A percentile compares a stretch with the other conserved stretches of the same genome.
Conservation (phyloP, 23 tunicate genomes). For the Pegea sp. region DNA sequence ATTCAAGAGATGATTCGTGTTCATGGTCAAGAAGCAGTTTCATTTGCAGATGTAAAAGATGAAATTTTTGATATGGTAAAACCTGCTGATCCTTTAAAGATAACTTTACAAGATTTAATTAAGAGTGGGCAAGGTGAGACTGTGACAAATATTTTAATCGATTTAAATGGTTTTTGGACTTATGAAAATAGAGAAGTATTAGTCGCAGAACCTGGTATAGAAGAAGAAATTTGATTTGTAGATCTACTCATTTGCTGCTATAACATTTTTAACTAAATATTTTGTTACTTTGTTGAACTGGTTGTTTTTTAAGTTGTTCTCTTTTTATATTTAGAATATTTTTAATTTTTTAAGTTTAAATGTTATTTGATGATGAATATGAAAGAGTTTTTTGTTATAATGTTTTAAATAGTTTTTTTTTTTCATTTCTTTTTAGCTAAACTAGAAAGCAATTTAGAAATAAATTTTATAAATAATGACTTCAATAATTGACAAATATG, state of each 20-base stretch:
- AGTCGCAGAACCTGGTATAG: slow-evolving; percentile 61
- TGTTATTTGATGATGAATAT: too few species aligned
- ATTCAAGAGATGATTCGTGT: slow-evolving; percentile 78
- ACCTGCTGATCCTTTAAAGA: slow-evolving; percentile 76
- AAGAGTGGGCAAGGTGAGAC: slow-evolving; percentile 97
- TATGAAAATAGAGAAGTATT: slow-evolving; percentile 93
- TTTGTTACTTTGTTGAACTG: too few species aligned
- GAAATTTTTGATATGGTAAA: slow-evolving; percentile 99
- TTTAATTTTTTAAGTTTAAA: too few species aligned
- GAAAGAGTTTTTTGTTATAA: too few species aligned
- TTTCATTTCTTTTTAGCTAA: too few species aligned
- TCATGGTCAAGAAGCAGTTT: slow-evolving; percentile 90
- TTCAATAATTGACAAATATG: slow-evolving; percentile 76
- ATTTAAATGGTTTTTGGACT: slow-evolving; percentile 96
- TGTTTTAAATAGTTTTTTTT: too few species aligned
- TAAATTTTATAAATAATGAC: too few species aligned
- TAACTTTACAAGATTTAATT: slow-evolving; percentile 73
- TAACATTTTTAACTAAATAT: too few species aligned
- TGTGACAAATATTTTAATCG: slow-evolving; percentile 72
- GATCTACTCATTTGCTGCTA: too few species aligned
- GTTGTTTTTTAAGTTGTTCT: too few species aligned
- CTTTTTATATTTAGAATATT: too few species aligned
- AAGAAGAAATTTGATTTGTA: slow-evolving; percentile 61
- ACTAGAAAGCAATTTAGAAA: too few species aligned
- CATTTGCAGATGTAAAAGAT: slow-evolving; percentile 96